phyloP scores from a whole-genome alignment of 2,797 vertebrate genomes.

The Synaphobranchus kaupii region DNA sequence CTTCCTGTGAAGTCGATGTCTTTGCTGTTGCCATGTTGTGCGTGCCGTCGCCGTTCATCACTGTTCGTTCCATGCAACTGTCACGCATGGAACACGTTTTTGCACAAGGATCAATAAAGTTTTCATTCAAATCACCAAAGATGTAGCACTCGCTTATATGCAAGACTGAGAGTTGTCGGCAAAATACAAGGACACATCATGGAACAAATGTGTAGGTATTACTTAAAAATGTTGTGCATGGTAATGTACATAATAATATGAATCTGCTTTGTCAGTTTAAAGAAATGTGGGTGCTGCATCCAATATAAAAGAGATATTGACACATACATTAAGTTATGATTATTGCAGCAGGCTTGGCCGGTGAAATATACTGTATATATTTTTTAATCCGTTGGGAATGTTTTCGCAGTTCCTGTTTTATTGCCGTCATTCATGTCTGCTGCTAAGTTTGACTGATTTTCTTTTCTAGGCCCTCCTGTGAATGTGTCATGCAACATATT shows the following conservation, averaged over 20 bases:
- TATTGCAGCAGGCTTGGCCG: not conserved
- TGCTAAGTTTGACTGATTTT: conserved; percentile 14
- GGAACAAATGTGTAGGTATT: not conserved
- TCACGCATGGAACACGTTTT: too few relatives aligned
- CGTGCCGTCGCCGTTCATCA: too few relatives aligned
- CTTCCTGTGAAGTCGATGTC: too few relatives aligned
- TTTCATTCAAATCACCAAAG: too few relatives aligned
- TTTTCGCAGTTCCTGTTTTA: not conserved
- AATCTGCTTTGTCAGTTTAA: not conserved
- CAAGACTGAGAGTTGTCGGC: not conserved
- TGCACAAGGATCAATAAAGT: too few relatives aligned
- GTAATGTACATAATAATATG: not conserved
- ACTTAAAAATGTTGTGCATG: not conserved
- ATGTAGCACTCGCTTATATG: not conserved
- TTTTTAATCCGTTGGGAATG: not conserved
- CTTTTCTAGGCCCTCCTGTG: conserved; percentile 77
- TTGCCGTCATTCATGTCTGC: not conserved
- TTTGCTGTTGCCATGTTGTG: too few relatives aligned
- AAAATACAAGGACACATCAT: not conserved
- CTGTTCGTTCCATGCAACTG: too few relatives aligned
- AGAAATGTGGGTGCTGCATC: not conserved
- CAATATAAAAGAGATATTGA: not conserved
- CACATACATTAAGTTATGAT: not conserved
- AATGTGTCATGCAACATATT: conserved; percentile 85
- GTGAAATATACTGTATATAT: not conserved